phyloP scores from a whole-genome alignment of 2,113 vertebrate species.

The Salvelinus alpinus region DNA sequence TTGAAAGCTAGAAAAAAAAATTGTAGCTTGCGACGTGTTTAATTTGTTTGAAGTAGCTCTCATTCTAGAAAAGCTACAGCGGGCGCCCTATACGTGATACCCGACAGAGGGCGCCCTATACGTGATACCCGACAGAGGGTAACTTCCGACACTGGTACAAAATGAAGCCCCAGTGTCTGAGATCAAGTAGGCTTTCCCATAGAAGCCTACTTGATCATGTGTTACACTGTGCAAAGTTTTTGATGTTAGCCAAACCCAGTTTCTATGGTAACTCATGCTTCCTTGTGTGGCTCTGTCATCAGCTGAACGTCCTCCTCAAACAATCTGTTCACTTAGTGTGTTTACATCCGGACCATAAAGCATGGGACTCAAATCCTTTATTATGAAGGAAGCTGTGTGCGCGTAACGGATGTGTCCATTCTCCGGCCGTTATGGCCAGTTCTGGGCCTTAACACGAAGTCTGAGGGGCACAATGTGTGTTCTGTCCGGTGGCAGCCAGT shows the following conservation, averaged over 20 bases:
- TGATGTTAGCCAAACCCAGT: conserved; percentile 25
- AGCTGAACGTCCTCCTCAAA: conserved; percentile 15
- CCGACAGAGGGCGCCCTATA: no score
- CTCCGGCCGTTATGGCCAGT: conserved; percentile 17
- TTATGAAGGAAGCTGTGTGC: background rate
- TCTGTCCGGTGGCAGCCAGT: conserved; percentile 49
- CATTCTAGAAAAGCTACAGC: no score
- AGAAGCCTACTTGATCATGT: background rate
- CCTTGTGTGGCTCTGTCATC: conserved; percentile 10
- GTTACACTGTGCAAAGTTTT: conserved; percentile 13
- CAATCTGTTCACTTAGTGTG: conserved; percentile 9
- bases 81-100: no score
- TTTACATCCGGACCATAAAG: conserved; percentile 19
- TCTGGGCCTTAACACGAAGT: conserved; percentile 19
- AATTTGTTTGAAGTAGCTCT: no score
- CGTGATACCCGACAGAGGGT: no score
- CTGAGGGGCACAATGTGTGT: conserved; percentile 52
- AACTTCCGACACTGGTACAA: background rate
- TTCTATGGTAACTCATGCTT: conserved; percentile 25
- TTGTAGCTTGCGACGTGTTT: no score
- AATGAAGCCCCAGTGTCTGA: background rate
- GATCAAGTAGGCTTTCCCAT: background rate
- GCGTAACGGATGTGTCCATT: conserved; percentile 18
- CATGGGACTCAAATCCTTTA: background rate
- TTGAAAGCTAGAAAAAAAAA: no score